These are phyloP conservation scores for Ligdia adustata DNA, from an alignment of 2,888 invertebrate species.

Conservation along the genomic window DNA sequence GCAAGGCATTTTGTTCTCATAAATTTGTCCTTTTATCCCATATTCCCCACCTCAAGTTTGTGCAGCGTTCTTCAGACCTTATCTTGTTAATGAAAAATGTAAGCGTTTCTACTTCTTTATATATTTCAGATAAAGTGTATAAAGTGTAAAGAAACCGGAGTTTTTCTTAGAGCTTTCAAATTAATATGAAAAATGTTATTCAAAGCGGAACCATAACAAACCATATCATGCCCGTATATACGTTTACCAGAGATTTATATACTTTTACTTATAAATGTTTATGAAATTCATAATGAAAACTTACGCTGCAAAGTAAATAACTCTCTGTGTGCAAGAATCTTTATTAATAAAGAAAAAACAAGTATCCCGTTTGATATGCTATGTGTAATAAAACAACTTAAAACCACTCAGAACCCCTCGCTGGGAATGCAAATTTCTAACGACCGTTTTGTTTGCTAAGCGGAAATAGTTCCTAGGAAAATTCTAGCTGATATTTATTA, in stretches of 20 bases:
- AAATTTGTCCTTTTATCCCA: slow-evolving; percentile 19
- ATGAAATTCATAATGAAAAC: slow-evolving; percentile 23
- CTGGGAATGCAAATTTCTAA: background rate
- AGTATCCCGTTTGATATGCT: slow-evolving; percentile 9
- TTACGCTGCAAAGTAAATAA: slow-evolving; percentile 22
- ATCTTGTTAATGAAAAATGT: slow-evolving; percentile 23
- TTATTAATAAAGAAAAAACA: slow-evolving; percentile 15
- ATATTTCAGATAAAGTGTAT: slow-evolving; percentile 22
- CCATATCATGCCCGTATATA: slow-evolving; percentile 28
- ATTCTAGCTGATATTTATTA: too few relatives aligned
- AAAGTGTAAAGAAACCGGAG: slow-evolving; percentile 16
- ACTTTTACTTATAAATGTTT: slow-evolving; percentile 27
- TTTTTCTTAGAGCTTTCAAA: slow-evolving; percentile 31
- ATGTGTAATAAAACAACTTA: slow-evolving; percentile 10
- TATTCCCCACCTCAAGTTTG: slow-evolving; percentile 12
- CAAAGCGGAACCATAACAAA: slow-evolving; percentile 32
- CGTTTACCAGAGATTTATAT: slow-evolving; percentile 14
- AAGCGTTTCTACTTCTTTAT: slow-evolving; percentile 16
- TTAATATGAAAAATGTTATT: slow-evolving; percentile 34
- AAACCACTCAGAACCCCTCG: background rate
- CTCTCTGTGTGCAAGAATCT: slow-evolving; percentile 15
- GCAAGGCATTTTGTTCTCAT: slow-evolving; percentile 43
- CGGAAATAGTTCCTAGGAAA: too few relatives aligned
- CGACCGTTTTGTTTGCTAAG: background rate
- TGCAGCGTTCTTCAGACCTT: slow-evolving; percentile 11